These are phyloP conservation scores for Pygoscelis adeliae DNA, from an alignment of 2,113 vertebrate genomes.

Conservation along the genomic window DNA sequence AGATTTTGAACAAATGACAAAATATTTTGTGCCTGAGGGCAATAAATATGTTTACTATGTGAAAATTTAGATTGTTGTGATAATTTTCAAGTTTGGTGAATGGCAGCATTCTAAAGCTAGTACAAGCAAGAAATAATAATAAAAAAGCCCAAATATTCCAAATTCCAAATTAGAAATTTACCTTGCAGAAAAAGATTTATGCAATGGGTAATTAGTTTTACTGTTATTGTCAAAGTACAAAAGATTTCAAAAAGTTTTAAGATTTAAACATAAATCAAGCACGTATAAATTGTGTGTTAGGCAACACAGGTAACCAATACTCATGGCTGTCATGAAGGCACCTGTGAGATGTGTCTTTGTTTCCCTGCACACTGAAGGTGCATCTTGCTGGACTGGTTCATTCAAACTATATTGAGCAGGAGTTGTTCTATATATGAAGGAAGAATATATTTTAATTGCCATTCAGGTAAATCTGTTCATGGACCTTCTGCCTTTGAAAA, in stretches of 20 bases:
- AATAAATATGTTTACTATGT: conserved; percentile 52
- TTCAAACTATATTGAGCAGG: background rate
- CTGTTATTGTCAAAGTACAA: background rate
- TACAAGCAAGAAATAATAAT: background rate
- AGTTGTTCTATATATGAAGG: background rate
- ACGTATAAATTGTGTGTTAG: background rate
- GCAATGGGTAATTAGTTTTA: background rate
- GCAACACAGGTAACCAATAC: background rate
- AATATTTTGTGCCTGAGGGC: conserved; percentile 65
- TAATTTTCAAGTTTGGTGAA: conserved; percentile 46
- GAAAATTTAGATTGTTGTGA: conserved; percentile 49
- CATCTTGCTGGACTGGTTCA: background rate
- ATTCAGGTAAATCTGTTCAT: background rate
- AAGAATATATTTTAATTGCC: background rate
- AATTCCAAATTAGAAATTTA: background rate
- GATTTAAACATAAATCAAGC: background rate
- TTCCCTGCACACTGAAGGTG: background rate
- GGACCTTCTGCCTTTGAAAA: background rate
- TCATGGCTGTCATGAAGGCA: background rate
- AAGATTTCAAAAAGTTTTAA: background rate
- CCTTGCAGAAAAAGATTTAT: background rate
- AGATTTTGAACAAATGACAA: conserved; percentile 69
- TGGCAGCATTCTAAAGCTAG: conserved; percentile 17
- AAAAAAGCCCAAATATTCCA: background rate
- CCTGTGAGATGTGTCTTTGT: background rate